Percentiles rank a stretch among this genome's conserved stretches.
Conservation (phyloP, 2,888 invertebrate genomes). For the Maniola hyperantus region DNA sequence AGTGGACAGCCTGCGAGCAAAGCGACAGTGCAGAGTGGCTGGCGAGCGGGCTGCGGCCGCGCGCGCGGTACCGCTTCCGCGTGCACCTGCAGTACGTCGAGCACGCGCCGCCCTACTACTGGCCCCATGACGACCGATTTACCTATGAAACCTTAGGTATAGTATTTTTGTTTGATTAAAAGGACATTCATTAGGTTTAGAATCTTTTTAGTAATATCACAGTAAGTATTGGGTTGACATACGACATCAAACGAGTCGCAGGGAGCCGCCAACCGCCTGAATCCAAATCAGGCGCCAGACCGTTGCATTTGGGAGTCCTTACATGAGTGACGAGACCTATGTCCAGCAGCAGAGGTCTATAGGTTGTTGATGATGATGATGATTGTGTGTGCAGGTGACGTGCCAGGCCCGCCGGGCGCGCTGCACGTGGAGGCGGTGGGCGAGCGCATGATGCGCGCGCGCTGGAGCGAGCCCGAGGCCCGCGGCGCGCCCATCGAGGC, state of each 20-base stretch:
- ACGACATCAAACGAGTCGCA: too few species aligned
- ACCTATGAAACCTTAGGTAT: conserved; percentile 88
- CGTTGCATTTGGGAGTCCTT: too few species aligned
- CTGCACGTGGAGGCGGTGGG: conserved; percentile 89
- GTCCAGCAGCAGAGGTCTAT: too few species aligned
- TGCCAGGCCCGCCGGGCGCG: conserved; percentile 90
- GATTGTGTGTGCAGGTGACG: conserved; percentile 82
- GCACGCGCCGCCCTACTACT: conserved; percentile 83
- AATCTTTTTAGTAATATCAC: too few species aligned
- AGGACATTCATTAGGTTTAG: too few species aligned
- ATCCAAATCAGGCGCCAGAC: too few species aligned
- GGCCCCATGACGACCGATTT: conserved; percentile 88
- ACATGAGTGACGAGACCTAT: too few species aligned
- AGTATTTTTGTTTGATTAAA: not conserved
- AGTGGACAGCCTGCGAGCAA: conserved; percentile 54
- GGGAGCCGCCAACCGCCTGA: too few species aligned
- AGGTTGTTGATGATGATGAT: too few species aligned
- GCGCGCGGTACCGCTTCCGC: conserved; percentile 90
- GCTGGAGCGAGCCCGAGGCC: conserved; percentile 90
- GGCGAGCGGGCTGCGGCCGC: conserved; percentile 84
- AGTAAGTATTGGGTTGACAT: too few species aligned
- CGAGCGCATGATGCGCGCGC: conserved; percentile 88
- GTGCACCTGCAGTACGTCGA: conserved; percentile 85
- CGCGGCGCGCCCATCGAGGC: conserved; percentile 89
- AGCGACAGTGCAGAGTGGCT: conserved; percentile 57